These are phyloP conservation scores for Pseudomyrmex sp. DNA, from an alignment of 1,140 invertebrate species.

Conservation along the genomic window DNA sequence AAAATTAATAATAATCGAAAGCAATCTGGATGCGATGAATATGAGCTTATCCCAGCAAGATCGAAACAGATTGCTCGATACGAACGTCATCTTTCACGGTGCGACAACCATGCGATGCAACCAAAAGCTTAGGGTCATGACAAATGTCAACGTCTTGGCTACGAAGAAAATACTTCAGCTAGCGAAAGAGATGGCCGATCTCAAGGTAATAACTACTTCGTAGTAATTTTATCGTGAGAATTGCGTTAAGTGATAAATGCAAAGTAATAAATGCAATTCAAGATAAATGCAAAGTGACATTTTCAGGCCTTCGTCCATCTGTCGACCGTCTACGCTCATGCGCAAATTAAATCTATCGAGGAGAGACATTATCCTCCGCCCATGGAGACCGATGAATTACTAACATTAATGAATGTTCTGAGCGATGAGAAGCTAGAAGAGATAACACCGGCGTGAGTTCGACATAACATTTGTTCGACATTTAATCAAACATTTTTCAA, in stretches of 20 bases:
- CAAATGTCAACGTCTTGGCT: constrained; percentile 87
- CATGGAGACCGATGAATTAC: constrained; percentile 82
- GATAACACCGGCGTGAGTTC: constrained; percentile 82
- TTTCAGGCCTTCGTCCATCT: constrained; percentile 82
- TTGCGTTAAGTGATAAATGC: neutral
- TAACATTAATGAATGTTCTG: constrained; percentile 80
- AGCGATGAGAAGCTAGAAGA: constrained; percentile 79
- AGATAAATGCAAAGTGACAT: constrained; percentile 3
- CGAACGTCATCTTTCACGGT: constrained; percentile 92
- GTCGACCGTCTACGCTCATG: constrained; percentile 91
- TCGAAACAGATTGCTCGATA: constrained; percentile 83
- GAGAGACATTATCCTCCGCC: constrained; percentile 86
- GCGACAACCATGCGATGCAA: constrained; percentile 95
- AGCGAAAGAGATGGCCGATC: constrained; percentile 88
- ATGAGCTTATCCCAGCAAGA: constrained; percentile 87
- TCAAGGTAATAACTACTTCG: constrained; percentile 85
- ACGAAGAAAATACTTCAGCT: constrained; percentile 87
- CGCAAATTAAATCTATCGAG: constrained; percentile 86
- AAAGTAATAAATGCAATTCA: too few species aligned
- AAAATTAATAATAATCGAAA: constrained; percentile 87
- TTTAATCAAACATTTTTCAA: neutral
- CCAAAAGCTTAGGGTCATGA: constrained; percentile 89
- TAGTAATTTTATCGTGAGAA: neutral
- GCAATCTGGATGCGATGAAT: constrained; percentile 86
- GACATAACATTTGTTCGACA: neutral